Evolutionary conservation across 2,113 vertebrate species (phyloP).

Genomic region (Orientallactaga bullata): DNA sequence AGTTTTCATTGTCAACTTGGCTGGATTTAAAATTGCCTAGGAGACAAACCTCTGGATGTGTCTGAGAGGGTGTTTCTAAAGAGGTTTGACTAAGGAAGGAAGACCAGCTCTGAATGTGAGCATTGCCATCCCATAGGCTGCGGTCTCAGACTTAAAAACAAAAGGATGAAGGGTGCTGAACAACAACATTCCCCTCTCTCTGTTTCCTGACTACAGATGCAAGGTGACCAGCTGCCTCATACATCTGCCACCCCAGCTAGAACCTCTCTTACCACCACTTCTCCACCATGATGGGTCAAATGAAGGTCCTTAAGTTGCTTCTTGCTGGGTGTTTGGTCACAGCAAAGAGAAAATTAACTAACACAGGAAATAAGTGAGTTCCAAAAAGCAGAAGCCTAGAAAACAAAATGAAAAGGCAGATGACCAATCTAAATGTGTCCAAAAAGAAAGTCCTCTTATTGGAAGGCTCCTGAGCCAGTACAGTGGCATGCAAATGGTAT

Average conservation of each 20-base stretch:
- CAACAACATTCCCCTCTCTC: not conserved
- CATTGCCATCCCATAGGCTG: not conserved
- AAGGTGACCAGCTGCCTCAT: not conserved
- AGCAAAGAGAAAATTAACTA: not conserved
- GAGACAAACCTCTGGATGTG: not conserved
- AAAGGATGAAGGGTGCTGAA: not conserved
- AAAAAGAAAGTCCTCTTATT: not conserved
- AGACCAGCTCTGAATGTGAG: not conserved
- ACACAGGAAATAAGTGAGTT: not conserved
- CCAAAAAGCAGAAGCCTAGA: not conserved
- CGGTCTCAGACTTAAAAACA: not conserved
- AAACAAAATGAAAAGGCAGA: not conserved
- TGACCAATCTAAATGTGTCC: not conserved
- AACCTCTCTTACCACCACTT: not conserved
- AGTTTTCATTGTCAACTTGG: not conserved
- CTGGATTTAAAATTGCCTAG: not conserved
- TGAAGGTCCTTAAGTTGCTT: not conserved
- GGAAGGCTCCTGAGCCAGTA: not conserved
- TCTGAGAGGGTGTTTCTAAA: not conserved
- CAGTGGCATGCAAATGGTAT: not conserved
- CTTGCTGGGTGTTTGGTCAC: not conserved
- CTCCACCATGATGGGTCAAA: not conserved
- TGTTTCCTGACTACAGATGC: not conserved
- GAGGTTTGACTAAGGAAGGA: not conserved
- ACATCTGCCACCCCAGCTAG: not conserved